Conservation (phyloP, 2,888 invertebrate genomes). For the Cynaeus angustus region DNA sequence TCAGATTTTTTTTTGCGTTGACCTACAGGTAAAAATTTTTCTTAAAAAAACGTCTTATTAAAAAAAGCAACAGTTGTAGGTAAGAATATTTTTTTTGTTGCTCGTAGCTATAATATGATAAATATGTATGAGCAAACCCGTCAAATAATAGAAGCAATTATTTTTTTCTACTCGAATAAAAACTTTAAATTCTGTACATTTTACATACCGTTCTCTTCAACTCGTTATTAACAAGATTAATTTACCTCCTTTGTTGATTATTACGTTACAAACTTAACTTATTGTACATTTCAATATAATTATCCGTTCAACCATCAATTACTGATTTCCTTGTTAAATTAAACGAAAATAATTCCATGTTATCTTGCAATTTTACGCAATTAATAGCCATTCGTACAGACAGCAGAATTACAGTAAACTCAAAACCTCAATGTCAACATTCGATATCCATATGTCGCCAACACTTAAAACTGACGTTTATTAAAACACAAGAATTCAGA, state of each 20-base stretch:
- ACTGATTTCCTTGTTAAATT: constrained; percentile 8
- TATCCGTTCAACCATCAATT: constrained; percentile 1
- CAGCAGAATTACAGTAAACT: constrained; percentile 8
- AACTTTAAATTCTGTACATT: not conserved
- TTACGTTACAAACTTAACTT: constrained; percentile 4
- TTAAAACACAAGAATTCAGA: constrained; percentile 1
- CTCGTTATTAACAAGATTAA: constrained; percentile 1
- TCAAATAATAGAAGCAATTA: not conserved
- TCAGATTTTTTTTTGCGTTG: too few species aligned
- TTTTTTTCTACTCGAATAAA: not conserved
- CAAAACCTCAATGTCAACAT: constrained; percentile 21
- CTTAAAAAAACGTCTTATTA: too few species aligned
- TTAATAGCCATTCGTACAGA: not conserved
- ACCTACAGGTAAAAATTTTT: too few species aligned
- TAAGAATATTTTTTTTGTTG: too few species aligned
- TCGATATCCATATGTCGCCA: constrained; percentile 18
- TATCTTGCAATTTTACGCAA: constrained; percentile 1
- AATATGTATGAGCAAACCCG: too few species aligned
- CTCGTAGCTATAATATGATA: too few species aligned
- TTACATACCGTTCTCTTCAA: constrained; percentile 1
- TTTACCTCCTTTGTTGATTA: constrained; percentile 3
- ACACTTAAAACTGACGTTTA: constrained; percentile 5
- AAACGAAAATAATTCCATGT: constrained; percentile 15
- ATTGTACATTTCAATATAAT: not conserved
- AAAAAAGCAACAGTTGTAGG: too few species aligned